A percentile compares a stretch with the other conserved stretches of the same genome.
These are phyloP conservation scores for Drosophila persimilis DNA, from an alignment of 1,140 invertebrate species.

Conservation along the genomic window DNA sequence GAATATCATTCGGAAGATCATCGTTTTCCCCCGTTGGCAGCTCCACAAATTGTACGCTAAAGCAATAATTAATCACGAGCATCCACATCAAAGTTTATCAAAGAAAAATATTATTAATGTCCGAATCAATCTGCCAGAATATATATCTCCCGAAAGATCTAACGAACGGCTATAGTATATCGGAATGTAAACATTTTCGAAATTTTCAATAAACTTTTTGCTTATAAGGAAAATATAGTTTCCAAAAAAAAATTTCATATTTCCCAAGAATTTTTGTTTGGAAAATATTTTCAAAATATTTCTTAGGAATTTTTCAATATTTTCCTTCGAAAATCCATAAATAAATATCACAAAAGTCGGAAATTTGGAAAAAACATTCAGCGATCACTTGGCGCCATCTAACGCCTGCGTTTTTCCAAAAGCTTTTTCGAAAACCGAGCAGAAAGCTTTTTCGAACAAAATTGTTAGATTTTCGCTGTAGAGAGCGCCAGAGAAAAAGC, in stretches of 20 bases:
- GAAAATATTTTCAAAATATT: background rate
- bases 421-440: slow-evolving; percentile 50
- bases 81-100: slow-evolving; percentile 23
- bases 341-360: background rate
- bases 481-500: slow-evolving; percentile 43
- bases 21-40: background rate
- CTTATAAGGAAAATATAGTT: too few species aligned
- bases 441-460: slow-evolving; percentile 54
- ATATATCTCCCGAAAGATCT: slow-evolving; percentile 15
- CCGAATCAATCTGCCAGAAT: slow-evolving; percentile 11
- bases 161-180: background rate
- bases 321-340: background rate
- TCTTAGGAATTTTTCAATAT: slow-evolving; percentile 6
- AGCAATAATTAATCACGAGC: slow-evolving; percentile 21
- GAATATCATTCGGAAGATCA: slow-evolving; percentile 1
- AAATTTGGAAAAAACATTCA: background rate
- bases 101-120: slow-evolving; percentile 16
- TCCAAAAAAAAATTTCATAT: background rate
- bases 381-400: slow-evolving; percentile 57
- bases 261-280: background rate
- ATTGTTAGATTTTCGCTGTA: background rate
- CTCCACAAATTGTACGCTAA: slow-evolving; percentile 2
- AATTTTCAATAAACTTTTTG: slow-evolving; percentile 12
- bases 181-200: slow-evolving; percentile 11
- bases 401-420: slow-evolving; percentile 3